phyloP scores from a whole-genome alignment of 2,888 invertebrate species.

The Yponomeuta sedellus region DNA sequence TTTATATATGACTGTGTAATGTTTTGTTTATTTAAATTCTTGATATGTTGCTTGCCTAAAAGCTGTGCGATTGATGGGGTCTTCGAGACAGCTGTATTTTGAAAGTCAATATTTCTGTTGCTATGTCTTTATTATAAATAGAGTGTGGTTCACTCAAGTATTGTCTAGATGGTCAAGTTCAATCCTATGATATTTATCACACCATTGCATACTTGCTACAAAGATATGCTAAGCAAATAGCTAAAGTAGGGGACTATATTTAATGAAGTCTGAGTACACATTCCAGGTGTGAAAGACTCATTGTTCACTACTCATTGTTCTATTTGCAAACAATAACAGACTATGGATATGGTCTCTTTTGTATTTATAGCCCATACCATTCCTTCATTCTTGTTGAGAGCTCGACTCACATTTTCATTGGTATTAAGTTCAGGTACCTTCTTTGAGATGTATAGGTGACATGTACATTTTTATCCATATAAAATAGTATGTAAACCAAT shows the following conservation, averaged over 20 bases:
- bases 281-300: neutral
- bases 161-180: no score
- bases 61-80: no score
- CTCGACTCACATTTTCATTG: neutral
- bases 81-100: neutral
- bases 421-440: neutral
- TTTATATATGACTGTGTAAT: neutral
- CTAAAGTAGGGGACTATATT: neutral
- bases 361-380: neutral
- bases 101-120: no score
- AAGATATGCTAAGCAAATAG: no score
- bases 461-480: neutral
- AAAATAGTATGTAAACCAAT: neutral
- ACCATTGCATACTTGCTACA: no score
- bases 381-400: neutral
- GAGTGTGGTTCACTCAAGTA: no score
- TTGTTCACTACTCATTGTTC: neutral
- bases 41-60: no score
- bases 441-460: neutral
- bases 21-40: neutral
- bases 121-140: no score
- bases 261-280: neutral
- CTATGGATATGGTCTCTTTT: no score
- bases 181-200: no score
- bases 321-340: neutral